Conservation (phyloP, 2,888 invertebrate genomes). For the Leptopilina drosophilae region DNA sequence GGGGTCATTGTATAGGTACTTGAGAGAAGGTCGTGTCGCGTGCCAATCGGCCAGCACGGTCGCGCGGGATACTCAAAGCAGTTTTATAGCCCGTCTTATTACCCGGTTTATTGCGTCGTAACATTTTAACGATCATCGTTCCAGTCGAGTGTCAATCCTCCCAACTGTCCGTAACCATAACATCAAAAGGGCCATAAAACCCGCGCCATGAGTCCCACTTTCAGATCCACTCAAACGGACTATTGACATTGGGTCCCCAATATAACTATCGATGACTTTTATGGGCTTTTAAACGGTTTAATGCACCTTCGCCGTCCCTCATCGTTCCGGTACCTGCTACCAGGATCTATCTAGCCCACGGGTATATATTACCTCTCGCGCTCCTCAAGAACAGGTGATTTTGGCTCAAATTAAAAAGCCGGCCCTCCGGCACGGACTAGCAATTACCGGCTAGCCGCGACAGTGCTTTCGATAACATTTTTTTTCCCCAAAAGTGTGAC, state of each 20-base stretch:
- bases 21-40: conserved; percentile 68
- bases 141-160: conserved; percentile 58
- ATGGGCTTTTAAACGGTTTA: conserved; percentile 65
- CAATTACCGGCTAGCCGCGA: conserved; percentile 50
- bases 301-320: conserved; percentile 50
- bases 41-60: conserved; percentile 68
- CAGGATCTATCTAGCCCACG: conserved; percentile 42
- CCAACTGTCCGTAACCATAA: conserved; percentile 64
- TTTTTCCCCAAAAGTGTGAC: conserved; percentile 60
- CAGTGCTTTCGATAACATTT: conserved; percentile 29
- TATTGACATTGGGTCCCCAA: conserved; percentile 65
- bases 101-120: conserved; percentile 75
- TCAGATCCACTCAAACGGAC: conserved; percentile 65
- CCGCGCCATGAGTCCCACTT: conserved; percentile 69
- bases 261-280: conserved; percentile 71
- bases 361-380: conserved; percentile 42
- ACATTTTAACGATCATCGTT: conserved; percentile 74
- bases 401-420: conserved; percentile 25
- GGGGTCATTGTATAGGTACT: conserved; percentile 31
- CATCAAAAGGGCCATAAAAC: conserved; percentile 63
- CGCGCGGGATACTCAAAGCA: conserved; percentile 68
- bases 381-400: conserved; percentile 21
- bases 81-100: conserved; percentile 74
- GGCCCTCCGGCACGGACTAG: conserved; percentile 52
- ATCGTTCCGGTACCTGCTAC: conserved; percentile 48